These are phyloP conservation scores for Gisinianus flammeolus DNA, from an alignment of 2,888 invertebrate genomes.

Conservation along the genomic window DNA sequence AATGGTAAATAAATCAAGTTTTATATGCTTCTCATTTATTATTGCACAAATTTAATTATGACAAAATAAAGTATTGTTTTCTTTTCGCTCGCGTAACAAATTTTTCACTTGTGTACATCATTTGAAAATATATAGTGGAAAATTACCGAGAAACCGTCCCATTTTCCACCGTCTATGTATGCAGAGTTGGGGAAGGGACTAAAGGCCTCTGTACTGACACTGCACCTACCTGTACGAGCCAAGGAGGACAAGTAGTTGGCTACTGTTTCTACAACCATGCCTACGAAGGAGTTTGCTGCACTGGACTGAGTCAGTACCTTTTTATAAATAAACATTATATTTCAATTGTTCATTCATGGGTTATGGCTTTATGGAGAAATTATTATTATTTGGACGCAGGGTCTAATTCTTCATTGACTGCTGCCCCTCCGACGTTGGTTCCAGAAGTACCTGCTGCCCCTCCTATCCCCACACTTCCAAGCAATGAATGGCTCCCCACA, in stretches of 20 bases:
- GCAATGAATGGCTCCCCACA: conserved; percentile 33
- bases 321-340: no score
- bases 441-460: conserved; percentile 7
- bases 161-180: conserved; percentile 22
- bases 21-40: no score
- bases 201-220: conserved; percentile 49
- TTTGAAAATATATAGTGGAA: background rate
- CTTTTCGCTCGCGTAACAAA: no score
- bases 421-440: conserved; percentile 15
- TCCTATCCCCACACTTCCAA: conserved; percentile 37
- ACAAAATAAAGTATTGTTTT: no score
- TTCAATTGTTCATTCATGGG: no score
- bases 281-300: conserved; percentile 52
- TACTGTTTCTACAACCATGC: conserved; percentile 47
- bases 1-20: conserved; percentile 6
- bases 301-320: conserved; percentile 44
- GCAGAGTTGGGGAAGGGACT: background rate
- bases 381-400: conserved; percentile 11
- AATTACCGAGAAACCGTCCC: background rate
- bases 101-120: no score
- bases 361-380: no score
- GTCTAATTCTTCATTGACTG: conserved; percentile 4
- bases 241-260: conserved; percentile 48
- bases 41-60: no score
- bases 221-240: conserved; percentile 41